These are phyloP conservation scores for Maccullochella peelii DNA, from an alignment of 2,113 vertebrate genomes.

Conservation along the genomic window DNA sequence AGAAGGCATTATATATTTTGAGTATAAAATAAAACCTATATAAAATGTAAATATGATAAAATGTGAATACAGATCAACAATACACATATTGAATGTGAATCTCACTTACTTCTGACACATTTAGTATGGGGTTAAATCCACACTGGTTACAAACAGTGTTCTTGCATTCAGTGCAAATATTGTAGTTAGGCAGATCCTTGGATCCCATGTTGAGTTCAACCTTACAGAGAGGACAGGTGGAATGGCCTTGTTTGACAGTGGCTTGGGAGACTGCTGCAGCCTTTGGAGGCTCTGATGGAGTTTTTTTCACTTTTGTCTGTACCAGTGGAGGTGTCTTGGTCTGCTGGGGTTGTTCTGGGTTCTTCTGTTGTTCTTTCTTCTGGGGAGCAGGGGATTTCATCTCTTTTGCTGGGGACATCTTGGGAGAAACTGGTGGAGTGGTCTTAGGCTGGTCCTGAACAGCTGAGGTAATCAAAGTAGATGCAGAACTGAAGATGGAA, in stretches of 20 bases:
- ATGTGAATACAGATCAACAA: neutral
- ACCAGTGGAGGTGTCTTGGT: constrained; percentile 69
- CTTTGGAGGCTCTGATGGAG: constrained; percentile 68
- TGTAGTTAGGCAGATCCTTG: constrained; percentile 89
- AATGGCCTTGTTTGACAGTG: constrained; percentile 50
- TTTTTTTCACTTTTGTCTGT: constrained; percentile 61
- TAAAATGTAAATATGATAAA: neutral
- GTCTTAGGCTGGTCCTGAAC: constrained; percentile 77
- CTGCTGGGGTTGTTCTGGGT: constrained; percentile 75
- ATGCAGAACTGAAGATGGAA: constrained; percentile 83
- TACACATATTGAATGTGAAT: constrained; percentile 12
- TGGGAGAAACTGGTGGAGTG: constrained; percentile 79
- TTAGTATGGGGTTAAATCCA: constrained; percentile 93
- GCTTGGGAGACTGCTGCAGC: constrained; percentile 18
- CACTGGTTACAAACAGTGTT: constrained; percentile 92
- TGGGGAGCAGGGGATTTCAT: constrained; percentile 61
- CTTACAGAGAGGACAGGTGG: constrained; percentile 92
- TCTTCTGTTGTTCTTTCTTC: constrained; percentile 68
- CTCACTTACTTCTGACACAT: constrained; percentile 87
- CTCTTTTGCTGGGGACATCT: constrained; percentile 74
- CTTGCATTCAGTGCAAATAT: constrained; percentile 92
- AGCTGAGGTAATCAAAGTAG: constrained; percentile 80
- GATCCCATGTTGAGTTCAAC: constrained; percentile 87
- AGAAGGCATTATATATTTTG: neutral
- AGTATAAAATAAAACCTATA: neutral